Base-by-base conservation (phyloP, 2,113 vertebrate species). In the Ictalurus punctatus region DNA sequence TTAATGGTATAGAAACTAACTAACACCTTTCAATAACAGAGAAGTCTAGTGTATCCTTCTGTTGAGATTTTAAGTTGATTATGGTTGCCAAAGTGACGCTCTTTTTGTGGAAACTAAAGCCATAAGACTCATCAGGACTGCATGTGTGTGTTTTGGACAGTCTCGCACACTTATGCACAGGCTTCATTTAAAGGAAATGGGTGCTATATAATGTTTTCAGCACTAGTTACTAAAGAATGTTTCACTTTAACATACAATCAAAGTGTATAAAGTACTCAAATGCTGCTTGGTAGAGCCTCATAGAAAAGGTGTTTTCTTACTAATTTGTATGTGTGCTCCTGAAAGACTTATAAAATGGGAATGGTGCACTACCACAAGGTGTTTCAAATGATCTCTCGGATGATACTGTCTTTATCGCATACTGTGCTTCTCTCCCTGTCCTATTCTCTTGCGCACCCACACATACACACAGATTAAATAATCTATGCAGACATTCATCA, bases 401-500 rank as follows among this genome's bases (percentile, higher is more conserved):
- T 88, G 14, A 67, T 34, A 1, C 25, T 61, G 58, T 83, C 30
- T 78, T 88, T 69, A 52, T 58, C 63, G 84, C 16, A 89, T 90
- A 86, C 87, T 89, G 87, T 85, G 82, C 83, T 63, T 87, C 61
- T 90, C 17, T 71, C 54, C 30, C 19, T 80, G 34, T 40, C 54
- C 30, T 17, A 73, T 16, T 79, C 40, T 83, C 73, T 63, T 48
- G 17, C 76, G 25, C 63, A 82, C n/a, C n/a, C 27, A 85, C 6
- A n/a, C 40, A 56, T 12, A 56, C 52, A 48, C 44, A 86, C 48
- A 52, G 13, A 73, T 21, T 34, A 79, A 80, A 74, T 73, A 74
- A 52, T 91, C 92, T 93, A 93, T 93, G 93, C 92, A 93, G 92
- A 83, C 73, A 86, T 87, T 58, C 23, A 91, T 63, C 37, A 84